Evolutionary conservation across 2,888 invertebrate genomes (phyloP).

Genomic region (Megastigmus dorsalis): DNA sequence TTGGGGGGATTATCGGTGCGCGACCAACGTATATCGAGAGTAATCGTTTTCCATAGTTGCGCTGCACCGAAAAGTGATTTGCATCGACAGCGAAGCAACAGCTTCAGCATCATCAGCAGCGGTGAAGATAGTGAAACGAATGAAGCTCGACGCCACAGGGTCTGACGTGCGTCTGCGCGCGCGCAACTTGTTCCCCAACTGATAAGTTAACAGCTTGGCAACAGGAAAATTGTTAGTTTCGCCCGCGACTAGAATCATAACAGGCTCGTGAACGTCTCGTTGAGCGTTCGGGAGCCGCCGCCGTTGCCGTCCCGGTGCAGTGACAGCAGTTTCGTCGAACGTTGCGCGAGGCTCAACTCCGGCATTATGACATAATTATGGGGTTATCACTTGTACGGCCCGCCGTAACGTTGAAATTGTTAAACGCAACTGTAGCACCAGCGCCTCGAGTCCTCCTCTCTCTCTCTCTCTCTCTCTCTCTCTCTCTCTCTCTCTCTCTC

Average conservation of each 20-base stretch:
- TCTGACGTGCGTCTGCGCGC: background rate
- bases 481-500: too few relatives aligned
- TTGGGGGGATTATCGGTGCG: too few relatives aligned
- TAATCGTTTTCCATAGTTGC: too few relatives aligned
- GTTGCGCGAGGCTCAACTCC: background rate
- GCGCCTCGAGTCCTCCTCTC: too few relatives aligned
- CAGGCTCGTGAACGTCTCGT: constrained; percentile 6
- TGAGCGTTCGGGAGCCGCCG: background rate
- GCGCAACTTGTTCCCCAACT: constrained; percentile 24
- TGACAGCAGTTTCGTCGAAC: constrained; percentile 29
- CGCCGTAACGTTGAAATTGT: constrained; percentile 2
- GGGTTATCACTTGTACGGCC: background rate
- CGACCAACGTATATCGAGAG: too few relatives aligned
- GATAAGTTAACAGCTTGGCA: constrained; percentile 27
- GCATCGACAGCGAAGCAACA: too few relatives aligned
- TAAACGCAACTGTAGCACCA: background rate
- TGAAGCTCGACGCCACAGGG: background rate
- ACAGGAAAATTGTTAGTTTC: constrained; percentile 37
- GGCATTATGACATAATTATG: constrained; percentile 17
- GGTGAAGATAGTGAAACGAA: too few relatives aligned
- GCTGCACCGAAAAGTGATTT: too few relatives aligned
- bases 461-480: too few relatives aligned
- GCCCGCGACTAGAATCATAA: constrained; percentile 34
- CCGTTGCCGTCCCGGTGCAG: too few relatives aligned
- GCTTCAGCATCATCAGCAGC: too few relatives aligned